Conservation (phyloP, 2,888 invertebrate genomes). For the Eumacrocentrus americanus region DNA sequence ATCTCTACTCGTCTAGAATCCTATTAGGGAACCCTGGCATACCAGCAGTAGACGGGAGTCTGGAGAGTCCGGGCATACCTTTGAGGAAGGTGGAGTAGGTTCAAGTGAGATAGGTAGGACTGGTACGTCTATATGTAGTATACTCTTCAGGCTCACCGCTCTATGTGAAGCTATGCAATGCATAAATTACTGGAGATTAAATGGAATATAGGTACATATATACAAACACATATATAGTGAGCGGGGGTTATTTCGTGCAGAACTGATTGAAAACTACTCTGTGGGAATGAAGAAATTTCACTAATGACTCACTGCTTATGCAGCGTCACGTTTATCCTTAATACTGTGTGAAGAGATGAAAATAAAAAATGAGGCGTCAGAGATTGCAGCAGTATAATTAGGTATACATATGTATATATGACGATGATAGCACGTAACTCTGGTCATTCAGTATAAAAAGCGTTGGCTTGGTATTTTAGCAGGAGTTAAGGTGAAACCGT, state of each 20-base stretch:
- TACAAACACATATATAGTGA: neutral
- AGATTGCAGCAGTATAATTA: too few relatives aligned
- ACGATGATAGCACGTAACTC: too few relatives aligned
- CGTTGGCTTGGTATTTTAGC: neutral
- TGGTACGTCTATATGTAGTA: constrained; percentile 5
- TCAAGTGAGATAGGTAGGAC: constrained; percentile 5
- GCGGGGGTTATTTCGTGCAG: constrained; percentile 22
- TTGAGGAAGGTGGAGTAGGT: constrained; percentile 21
- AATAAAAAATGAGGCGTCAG: neutral
- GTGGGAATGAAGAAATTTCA: constrained; percentile 1
- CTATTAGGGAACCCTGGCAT: constrained; percentile 40
- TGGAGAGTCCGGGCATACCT: constrained; percentile 32
- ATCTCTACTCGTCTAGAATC: constrained; percentile 38
- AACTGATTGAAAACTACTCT: constrained; percentile 23
- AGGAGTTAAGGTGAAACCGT: neutral
- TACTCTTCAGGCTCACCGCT: constrained; percentile 24
- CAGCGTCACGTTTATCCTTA: neutral
- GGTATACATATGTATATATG: too few relatives aligned
- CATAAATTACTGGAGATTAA: constrained; percentile 31
- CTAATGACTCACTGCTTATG: neutral
- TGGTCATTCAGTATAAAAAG: too few relatives aligned
- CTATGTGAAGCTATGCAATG: constrained; percentile 12
- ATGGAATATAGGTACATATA: constrained; percentile 25
- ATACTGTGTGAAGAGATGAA: neutral
- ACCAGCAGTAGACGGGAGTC: constrained; percentile 31